A percentile compares a stretch with the other conserved stretches of the same genome.
phyloP scores from a whole-genome alignment of 2,113 vertebrate genomes.

The Tupaia chinensis region DNA sequence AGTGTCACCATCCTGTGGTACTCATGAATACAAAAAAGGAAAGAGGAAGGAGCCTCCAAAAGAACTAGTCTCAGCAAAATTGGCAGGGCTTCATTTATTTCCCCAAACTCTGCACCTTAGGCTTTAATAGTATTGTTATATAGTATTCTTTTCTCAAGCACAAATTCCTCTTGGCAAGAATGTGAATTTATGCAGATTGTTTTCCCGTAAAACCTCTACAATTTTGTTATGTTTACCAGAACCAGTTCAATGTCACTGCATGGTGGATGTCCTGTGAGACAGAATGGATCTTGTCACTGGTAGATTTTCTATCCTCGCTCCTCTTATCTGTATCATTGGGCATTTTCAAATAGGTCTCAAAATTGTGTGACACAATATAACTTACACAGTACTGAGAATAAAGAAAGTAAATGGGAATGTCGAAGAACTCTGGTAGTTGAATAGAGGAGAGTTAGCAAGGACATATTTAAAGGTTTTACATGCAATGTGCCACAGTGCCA shows the following conservation, averaged over 20 bases:
- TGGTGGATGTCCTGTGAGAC: neutral
- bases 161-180: conserved; percentile 37
- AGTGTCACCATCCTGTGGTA: neutral
- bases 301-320: neutral
- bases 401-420: neutral
- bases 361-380: neutral
- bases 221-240: neutral
- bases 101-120: neutral
- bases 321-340: neutral
- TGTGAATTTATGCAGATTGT: neutral
- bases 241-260: neutral
- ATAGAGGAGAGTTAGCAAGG: neutral
- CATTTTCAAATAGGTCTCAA: neutral
- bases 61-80: conserved; percentile 21
- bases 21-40: neutral
- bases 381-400: no score
- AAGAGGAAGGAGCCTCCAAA: conserved; percentile 60
- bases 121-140: conserved; percentile 20
- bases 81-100: neutral
- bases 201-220: neutral
- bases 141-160: neutral
- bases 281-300: neutral
- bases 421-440: neutral
- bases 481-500: neutral
- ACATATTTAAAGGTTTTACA: neutral